Evolutionary conservation across 2,113 vertebrate genomes (phyloP), one percentile per base, ranked within the genome.

Genomic region (Polypterus bichir): DNA sequence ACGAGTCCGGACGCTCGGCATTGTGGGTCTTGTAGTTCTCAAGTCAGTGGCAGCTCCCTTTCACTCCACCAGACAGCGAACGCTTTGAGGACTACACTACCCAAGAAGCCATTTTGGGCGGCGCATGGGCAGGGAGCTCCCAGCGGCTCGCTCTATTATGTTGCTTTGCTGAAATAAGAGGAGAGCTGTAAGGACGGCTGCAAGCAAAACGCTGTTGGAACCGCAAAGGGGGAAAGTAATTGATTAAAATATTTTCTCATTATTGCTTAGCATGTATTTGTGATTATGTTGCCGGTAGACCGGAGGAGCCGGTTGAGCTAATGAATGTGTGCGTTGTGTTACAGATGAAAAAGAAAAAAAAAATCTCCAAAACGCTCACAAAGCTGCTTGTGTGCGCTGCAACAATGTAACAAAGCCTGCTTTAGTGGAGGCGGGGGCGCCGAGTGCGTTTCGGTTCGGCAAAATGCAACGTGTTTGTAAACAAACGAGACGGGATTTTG

Each of bases 91-190:
- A 93, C 88, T 90, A 89, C 90, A 79, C 75, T 71, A 80, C 86
- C 86, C 79, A 78, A 77, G 83, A 75, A 78, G 83, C 82, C 62
- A 59, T 74, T 79, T 76, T 68, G 54, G 59, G 70, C 51, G 68
- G 89, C 92, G 93, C 91, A 79, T 88, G 91, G 74, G 93, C 90
- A 81, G 74, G 69, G 6, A 69, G 86, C 78, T 84, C 73, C 81
- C 80, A 76, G 82, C 80, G 88, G 87, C 88, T 89, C 89, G 83
- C 27, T 92, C 90, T 94, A 85, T 91, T 91, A 90, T 92, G 87
- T 90, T 91, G 88, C 89, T 88, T 80, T 77, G 91, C 83, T 88
- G 86, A 88, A 89, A 89, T 86, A 86, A 90, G 87, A 88, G 77
- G 82, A 78, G 75, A 85, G 78, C 83, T 77, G 72, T 72, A 76